Percentiles rank a stretch among this genome's conserved stretches.
phyloP scores from a whole-genome alignment of 2,113 vertebrate genomes.

The Hemichromis elongatus region DNA sequence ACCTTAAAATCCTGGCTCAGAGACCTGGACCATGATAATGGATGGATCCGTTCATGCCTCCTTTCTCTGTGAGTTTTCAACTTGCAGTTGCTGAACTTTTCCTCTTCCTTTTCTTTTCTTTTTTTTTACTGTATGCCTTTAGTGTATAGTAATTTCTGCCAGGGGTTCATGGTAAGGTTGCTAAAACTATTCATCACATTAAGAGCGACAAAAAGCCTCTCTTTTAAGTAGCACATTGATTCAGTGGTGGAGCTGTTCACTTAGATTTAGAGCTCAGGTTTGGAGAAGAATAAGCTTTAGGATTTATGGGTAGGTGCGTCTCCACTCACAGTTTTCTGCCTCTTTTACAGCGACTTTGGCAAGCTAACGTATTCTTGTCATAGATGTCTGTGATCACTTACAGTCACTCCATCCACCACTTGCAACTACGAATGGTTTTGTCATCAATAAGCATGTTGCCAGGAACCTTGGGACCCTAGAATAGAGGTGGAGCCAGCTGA shows the following conservation, averaged over 20 bases:
- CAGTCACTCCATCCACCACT: constrained; percentile 36
- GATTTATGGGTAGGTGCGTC: constrained; percentile 17
- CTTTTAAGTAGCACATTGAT: neutral
- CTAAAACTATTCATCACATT: constrained; percentile 1
- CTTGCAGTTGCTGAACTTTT: neutral
- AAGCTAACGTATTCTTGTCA: constrained; percentile 11
- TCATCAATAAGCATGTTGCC: constrained; percentile 53
- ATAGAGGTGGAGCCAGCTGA: constrained; percentile 16
- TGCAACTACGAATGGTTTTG: constrained; percentile 47
- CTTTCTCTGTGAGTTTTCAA: neutral
- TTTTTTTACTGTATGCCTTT: neutral
- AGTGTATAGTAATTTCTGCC: neutral
- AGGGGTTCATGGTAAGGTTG: constrained; percentile 10
- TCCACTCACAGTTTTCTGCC: neutral
- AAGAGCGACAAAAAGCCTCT: neutral
- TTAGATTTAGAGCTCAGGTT: constrained; percentile 6
- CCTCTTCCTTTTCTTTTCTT: neutral
- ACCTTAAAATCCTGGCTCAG: neutral
- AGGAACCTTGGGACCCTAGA: constrained; percentile 39
- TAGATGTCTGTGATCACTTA: constrained; percentile 52
- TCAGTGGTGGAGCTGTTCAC: neutral
- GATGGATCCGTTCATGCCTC: neutral
- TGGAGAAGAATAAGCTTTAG: neutral
- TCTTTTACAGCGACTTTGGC: constrained; percentile 35
- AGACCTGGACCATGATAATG: neutral